A percentile compares a stretch with the other conserved stretches of the same genome.
Conservation (phyloP, 2,888 invertebrate genomes). For the Julus scanicus region DNA sequence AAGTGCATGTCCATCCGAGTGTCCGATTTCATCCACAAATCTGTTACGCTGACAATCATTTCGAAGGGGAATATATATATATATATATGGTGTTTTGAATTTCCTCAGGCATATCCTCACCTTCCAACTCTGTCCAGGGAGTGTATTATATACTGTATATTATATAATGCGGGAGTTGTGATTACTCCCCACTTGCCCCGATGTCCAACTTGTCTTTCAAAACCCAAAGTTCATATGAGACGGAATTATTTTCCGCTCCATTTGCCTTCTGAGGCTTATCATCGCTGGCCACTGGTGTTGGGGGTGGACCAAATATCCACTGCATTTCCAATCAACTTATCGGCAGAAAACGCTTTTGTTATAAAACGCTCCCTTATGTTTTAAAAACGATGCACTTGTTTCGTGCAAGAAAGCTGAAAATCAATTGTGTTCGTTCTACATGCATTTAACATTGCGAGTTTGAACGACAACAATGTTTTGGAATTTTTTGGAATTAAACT, state of each 20-base stretch:
- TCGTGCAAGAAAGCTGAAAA: not conserved
- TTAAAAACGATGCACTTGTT: not conserved
- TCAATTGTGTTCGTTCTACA: not conserved
- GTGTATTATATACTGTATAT: not conserved
- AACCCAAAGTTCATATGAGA: slow-evolving; percentile 9
- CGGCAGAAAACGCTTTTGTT: not conserved
- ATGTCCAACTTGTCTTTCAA: slow-evolving; percentile 41
- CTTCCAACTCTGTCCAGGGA: not conserved
- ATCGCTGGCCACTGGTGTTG: slow-evolving; percentile 52
- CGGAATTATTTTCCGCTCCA: slow-evolving; percentile 50
- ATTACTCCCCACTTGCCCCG: slow-evolving; percentile 2
- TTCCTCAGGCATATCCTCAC: not conserved
- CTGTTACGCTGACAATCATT: slow-evolving; percentile 38
- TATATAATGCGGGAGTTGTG: not conserved
- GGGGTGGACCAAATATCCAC: not conserved
- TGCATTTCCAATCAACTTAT: not conserved
- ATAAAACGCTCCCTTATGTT: not conserved
- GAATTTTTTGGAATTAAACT: too few relatives aligned
- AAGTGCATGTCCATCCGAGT: slow-evolving; percentile 49
- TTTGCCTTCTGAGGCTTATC: slow-evolving; percentile 46
- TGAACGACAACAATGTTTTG: too few relatives aligned
- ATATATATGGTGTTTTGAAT: slow-evolving; percentile 47
- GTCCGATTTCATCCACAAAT: slow-evolving; percentile 50
- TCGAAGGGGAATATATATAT: not conserved
- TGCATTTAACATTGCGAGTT: too few relatives aligned